Base-by-base conservation (phyloP, 2,888 invertebrate species). In the Brachynemurus nebulosus region DNA sequence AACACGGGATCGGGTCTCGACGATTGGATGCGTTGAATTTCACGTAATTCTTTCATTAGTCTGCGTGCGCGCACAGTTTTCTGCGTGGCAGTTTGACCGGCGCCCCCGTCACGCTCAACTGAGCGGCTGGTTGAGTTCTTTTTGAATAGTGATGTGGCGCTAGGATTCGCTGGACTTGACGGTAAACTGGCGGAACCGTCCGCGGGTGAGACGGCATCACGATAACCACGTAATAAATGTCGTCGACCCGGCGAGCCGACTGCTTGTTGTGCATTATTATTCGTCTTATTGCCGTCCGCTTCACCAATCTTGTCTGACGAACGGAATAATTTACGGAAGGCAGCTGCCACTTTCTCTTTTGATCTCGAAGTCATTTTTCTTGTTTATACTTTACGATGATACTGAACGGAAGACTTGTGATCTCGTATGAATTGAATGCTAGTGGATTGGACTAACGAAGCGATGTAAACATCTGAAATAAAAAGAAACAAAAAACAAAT, bases 31-130 rank as follows among this genome's bases (percentile, higher is more conserved):
- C 78, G 73, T 59, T 86, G 82, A 55, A 86, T 79, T 63, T 86
- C 86, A 52, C 79, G 78, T 52, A 82, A 76, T 58, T 88, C 88
- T 62, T 88, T 86, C 88, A 89, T 89, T 46, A 89, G 73, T 39
- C 89, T 70, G 48, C 86, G 72, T 23, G 85, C 76, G 51, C 88
- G 75, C 42, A 81, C 78, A 38, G 73, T 73, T 57, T 73, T 73
- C 55, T 73, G 73, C 72, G 64, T 38, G 72, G 53, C 58, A 70
- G 63, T 8, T 4, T n/a, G 19, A 17, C 17, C 36, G 8, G 18
- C 45, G 12, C 21, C 35, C 8, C 40, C 40, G 36, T 48, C 40
- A 40, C 51, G 44, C 33, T 49, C 40, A 33, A 25, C 38, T 44
- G 37, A 43, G 42, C 49, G 47, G 18, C 19, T 19, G 4, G 37